Percentiles rank a stretch among this genome's conserved stretches.
Conservation (phyloP, 2,888 invertebrate species). For the Panopea generosa region DNA sequence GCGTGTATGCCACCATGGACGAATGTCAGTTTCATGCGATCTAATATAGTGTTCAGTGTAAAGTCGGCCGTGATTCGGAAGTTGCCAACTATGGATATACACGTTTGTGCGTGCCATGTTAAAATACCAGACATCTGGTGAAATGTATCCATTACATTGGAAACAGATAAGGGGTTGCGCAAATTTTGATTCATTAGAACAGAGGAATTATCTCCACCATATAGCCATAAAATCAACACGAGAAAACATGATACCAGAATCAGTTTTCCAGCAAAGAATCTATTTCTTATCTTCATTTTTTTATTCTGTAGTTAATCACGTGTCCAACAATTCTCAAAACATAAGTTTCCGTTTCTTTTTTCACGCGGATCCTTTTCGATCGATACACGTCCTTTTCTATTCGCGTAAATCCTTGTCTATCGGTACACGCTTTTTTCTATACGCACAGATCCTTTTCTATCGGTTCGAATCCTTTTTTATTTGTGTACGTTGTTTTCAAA, state of each 20-base stretch:
- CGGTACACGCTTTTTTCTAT: too few species aligned
- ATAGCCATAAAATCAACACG: conserved; percentile 2
- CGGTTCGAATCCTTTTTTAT: too few species aligned
- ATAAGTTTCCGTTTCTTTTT: too few species aligned
- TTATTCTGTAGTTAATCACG: too few species aligned
- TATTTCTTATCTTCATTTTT: conserved; percentile 19
- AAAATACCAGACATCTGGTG: conserved; percentile 14
- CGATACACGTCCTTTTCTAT: too few species aligned
- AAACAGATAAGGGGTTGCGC: background rate
- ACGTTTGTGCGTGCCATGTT: conserved; percentile 13
- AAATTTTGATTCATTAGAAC: background rate
- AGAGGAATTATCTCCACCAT: background rate
- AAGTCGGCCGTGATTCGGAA: conserved; percentile 50
- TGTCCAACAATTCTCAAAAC: too few species aligned
- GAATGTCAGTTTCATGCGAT: conserved; percentile 35
- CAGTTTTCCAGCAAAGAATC: conserved; percentile 13
- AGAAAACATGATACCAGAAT: background rate
- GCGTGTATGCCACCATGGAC: background rate
- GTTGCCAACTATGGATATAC: conserved; percentile 30
- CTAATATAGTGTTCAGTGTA: conserved; percentile 49
- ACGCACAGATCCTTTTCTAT: too few species aligned
- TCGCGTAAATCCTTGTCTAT: too few species aligned
- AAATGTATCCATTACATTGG: background rate
- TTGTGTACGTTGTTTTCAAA: too few species aligned
- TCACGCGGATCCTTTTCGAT: too few species aligned